A percentile compares a stretch with the other conserved stretches of the same genome.
Evolutionary conservation across 1,140 invertebrate genomes (phyloP).

Genomic region (Calycopis cecrops): DNA sequence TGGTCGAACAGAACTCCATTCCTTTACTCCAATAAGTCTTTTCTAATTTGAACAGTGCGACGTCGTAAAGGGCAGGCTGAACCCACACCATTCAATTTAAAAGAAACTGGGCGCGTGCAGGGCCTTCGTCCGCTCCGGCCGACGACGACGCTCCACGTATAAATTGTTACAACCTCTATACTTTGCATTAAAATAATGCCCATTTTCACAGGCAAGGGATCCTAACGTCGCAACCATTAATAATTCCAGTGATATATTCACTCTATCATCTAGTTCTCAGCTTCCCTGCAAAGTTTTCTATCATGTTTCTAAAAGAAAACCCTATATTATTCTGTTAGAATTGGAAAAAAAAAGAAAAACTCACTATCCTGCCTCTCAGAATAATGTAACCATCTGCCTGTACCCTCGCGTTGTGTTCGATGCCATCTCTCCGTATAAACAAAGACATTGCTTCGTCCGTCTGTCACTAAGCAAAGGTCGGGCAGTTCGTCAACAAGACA

Average conservation of each 20-base stretch:
- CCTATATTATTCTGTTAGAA: constrained; percentile 49
- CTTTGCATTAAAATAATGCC: constrained; percentile 92
- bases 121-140: constrained; percentile 40
- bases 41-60: constrained; percentile 73
- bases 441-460: not conserved
- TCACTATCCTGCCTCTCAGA: constrained; percentile 46
- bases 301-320: constrained; percentile 67
- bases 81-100: constrained; percentile 73
- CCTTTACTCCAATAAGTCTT: constrained; percentile 68
- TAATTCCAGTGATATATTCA: constrained; percentile 64
- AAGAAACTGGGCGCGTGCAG: constrained; percentile 68
- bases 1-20: constrained; percentile 74
- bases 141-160: constrained; percentile 60
- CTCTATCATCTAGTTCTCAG: constrained; percentile 68
- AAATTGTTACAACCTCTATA: constrained; percentile 86
- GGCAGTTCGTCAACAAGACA: constrained; percentile 67
- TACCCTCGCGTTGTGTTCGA: constrained; percentile 62
- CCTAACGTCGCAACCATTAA: constrained; percentile 61
- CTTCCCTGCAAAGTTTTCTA: constrained; percentile 72
- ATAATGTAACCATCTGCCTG: constrained; percentile 35
- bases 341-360: constrained; percentile 35
- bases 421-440: constrained; percentile 30
- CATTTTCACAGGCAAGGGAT: constrained; percentile 81
- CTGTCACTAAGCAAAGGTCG: constrained; percentile 65
- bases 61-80: constrained; percentile 52